Percentiles rank a stretch among this genome's conserved stretches.
These are phyloP conservation scores for Amphipoea lucens DNA, from an alignment of 2,888 invertebrate genomes.

Conservation along the genomic window DNA sequence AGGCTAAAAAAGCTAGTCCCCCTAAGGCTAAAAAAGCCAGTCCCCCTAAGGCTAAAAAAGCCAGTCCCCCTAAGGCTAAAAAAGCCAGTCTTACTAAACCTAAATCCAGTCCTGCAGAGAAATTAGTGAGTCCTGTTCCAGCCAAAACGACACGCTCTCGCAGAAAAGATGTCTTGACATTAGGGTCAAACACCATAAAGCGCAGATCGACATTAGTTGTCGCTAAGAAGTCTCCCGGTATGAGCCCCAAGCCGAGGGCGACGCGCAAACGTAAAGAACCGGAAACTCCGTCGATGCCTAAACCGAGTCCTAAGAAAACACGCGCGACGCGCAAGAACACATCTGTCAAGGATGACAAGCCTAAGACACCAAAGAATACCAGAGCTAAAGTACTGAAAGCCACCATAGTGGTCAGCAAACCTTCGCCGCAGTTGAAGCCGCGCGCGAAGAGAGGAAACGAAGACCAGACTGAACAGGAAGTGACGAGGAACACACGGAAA, in stretches of 20 bases:
- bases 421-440: slow-evolving; percentile 75
- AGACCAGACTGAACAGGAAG: slow-evolving; percentile 19
- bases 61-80: background rate
- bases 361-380: slow-evolving; percentile 72
- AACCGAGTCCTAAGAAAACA: slow-evolving; percentile 60
- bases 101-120: slow-evolving; percentile 12
- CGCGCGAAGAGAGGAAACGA: slow-evolving; percentile 45
- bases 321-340: slow-evolving; percentile 58
- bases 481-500: slow-evolving; percentile 61
- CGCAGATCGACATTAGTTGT: slow-evolving; percentile 73
- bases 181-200: slow-evolving; percentile 64
- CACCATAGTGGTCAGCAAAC: slow-evolving; percentile 71
- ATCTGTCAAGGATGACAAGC: slow-evolving; percentile 54
- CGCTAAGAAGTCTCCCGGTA: slow-evolving; percentile 75
- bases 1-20: background rate
- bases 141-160: slow-evolving; percentile 65
- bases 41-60: background rate
- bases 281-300: slow-evolving; percentile 34
- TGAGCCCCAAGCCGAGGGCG: slow-evolving; percentile 66
- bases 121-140: slow-evolving; percentile 19
- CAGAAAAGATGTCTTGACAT: slow-evolving; percentile 36
- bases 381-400: slow-evolving; percentile 69
- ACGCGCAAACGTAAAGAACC: slow-evolving; percentile 53
- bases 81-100: background rate
- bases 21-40: background rate